Percentiles rank a stretch among this genome's conserved stretches.
Evolutionary conservation across 2,113 vertebrate genomes (phyloP).

Genomic region (Cygnus buccinator): DNA sequence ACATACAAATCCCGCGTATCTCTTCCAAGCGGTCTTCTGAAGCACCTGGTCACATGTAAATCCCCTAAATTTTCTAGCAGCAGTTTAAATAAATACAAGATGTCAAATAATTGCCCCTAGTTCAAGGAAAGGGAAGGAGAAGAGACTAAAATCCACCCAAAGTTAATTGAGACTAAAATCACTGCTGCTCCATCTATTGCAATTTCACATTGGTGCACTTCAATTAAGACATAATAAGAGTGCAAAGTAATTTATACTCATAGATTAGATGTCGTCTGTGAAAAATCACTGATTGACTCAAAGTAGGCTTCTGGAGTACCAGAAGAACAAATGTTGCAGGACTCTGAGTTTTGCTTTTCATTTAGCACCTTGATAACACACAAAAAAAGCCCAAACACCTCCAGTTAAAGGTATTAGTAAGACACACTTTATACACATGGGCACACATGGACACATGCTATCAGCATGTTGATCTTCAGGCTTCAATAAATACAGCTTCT

Average conservation of each 20-base stretch:
- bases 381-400: constrained; percentile 64
- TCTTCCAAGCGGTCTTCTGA: constrained; percentile 24
- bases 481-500: neutral
- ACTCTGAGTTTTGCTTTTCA: neutral
- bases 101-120: constrained; percentile 67
- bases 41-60: constrained; percentile 8
- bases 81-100: constrained; percentile 74
- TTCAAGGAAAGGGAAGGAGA: constrained; percentile 49
- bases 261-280: constrained; percentile 81
- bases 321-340: constrained; percentile 65
- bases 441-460: neutral
- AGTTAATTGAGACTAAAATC: constrained; percentile 77
- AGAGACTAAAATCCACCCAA: constrained; percentile 58
- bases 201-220: constrained; percentile 82
- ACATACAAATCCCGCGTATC: neutral
- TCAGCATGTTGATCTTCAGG: neutral
- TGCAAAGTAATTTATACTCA: constrained; percentile 84
- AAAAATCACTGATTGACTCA: constrained; percentile 82
- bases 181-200: constrained; percentile 71
- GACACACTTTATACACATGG: neutral
- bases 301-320: constrained; percentile 68
- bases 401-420: constrained; percentile 30
- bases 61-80: constrained; percentile 51
- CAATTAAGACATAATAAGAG: constrained; percentile 85
- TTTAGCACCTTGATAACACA: constrained; percentile 57